Evolutionary conservation across 2,113 vertebrate species (phyloP), one percentile per base, ranked within the genome.

Genomic region (Proterorhinus semilunaris): DNA sequence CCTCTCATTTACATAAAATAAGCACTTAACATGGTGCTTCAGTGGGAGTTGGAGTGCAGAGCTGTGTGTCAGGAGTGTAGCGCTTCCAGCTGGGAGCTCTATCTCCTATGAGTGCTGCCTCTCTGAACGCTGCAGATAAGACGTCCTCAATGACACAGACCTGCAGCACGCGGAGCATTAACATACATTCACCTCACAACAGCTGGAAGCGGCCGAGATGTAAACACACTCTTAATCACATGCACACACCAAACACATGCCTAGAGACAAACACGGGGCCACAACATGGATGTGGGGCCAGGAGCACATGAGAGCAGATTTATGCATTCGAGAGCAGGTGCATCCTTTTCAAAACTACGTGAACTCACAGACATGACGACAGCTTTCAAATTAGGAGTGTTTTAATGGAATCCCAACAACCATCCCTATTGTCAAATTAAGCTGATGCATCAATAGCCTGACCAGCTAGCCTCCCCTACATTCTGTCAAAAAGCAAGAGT

Each of bases 41-140:
- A 6, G 21, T 58, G 10, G 7, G 55, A 58, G 64, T 78, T 76
- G 72, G 82, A 83, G 65, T 83, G 79, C 77, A 72, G 75, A 78
- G 82, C 86, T 86, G 85, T 84, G 80, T 76, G 77, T 87, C 78
- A 77, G 77, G 75, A 81, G 69, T 84, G 82, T 86, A 81, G 83
- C 87, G 72, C 85, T 88, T 84, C 78, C 63, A 46, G 71, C 78
- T 71, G 75, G 72, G 57, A 80, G 84, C 79, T 76, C 84, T 80
- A 83, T 86, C 88, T 81, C 67, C 65, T 72, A 73, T 62, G 74
- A 79, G 88, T 82, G 86, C 80, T 76, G 68, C 81, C 72, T 80
- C 84, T 88, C 89, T 91, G 89, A 89, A 79, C 76, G 78, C 63
- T 55, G 67, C 79, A 84, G 89, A 91, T 91, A 91, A 90, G 81